Conservation (phyloP, 2,797 vertebrate species). For the Epinephelus awoara region DNA sequence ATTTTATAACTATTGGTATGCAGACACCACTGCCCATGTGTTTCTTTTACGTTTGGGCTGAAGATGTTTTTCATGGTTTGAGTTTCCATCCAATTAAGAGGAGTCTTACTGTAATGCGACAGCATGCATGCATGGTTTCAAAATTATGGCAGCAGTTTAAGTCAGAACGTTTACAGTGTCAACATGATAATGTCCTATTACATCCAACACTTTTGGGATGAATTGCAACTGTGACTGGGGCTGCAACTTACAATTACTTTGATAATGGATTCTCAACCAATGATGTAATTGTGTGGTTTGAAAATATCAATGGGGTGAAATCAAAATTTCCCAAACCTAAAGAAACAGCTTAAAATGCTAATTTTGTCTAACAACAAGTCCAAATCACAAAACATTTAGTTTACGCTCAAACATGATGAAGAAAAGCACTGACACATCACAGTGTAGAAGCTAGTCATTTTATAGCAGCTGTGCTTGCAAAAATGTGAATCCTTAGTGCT, state of each 20-base stretch:
- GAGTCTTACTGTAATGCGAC: neutral
- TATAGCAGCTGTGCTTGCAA: no score
- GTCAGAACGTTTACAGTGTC: neutral
- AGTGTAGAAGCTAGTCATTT: no score
- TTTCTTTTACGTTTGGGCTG: neutral
- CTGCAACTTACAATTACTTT: neutral
- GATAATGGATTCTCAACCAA: neutral
- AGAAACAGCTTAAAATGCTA: no score
- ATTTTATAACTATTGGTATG: neutral
- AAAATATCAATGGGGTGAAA: neutral
- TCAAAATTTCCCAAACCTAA: no score
- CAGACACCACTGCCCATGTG: neutral
- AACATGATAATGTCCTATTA: rapidly evolving
- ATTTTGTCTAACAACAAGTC: neutral
- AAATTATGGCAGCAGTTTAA: neutral
- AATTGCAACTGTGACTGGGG: no score
- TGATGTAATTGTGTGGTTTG: neutral
- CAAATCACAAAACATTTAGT: neutral
- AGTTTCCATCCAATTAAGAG: no score
- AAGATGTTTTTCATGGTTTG: neutral
- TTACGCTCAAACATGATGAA: neutral
- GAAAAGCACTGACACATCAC: no score
- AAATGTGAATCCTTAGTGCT: no score
- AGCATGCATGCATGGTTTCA: neutral
- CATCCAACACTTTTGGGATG: no score